Conservation (phyloP, 1,140 invertebrate species). For the Brachionus manjavacas region DNA sequence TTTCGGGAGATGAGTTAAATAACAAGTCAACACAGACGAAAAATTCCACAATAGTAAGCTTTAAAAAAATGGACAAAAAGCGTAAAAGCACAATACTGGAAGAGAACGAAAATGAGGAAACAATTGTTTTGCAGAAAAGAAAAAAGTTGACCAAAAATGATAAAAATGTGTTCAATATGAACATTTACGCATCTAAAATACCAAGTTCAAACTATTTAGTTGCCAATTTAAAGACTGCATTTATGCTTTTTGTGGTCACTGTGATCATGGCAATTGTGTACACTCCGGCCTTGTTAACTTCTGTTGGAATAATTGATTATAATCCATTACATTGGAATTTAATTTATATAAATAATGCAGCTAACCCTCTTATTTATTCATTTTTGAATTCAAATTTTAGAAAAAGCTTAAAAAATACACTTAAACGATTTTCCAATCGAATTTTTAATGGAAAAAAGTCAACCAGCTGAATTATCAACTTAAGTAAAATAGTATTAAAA, state of each 20-base stretch:
- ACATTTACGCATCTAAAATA: background rate
- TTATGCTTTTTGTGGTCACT: conserved; percentile 41
- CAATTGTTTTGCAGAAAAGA: background rate
- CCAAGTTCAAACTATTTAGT: background rate
- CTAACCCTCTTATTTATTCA: conserved; percentile 39
- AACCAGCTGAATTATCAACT: background rate
- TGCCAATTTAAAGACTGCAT: conserved; percentile 28
- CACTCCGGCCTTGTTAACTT: conserved; percentile 27
- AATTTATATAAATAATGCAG: conserved; percentile 40
- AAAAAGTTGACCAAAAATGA: background rate
- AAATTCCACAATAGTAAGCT: background rate
- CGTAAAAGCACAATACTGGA: background rate
- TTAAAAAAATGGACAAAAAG: background rate
- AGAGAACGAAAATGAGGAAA: background rate
- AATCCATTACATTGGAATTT: conserved; percentile 40
- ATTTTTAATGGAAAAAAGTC: background rate
- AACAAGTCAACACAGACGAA: conserved; percentile 24
- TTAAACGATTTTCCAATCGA: background rate
- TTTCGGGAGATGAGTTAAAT: background rate
- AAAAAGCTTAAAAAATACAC: conserved; percentile 3
- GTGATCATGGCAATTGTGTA: conserved; percentile 28
- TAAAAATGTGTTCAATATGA: background rate
- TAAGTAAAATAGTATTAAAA: too few species aligned
- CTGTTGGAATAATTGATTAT: background rate
- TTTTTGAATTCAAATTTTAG: conserved; percentile 42